Base-by-base conservation (phyloP, 2,113 vertebrate species). In the Conger conger region DNA sequence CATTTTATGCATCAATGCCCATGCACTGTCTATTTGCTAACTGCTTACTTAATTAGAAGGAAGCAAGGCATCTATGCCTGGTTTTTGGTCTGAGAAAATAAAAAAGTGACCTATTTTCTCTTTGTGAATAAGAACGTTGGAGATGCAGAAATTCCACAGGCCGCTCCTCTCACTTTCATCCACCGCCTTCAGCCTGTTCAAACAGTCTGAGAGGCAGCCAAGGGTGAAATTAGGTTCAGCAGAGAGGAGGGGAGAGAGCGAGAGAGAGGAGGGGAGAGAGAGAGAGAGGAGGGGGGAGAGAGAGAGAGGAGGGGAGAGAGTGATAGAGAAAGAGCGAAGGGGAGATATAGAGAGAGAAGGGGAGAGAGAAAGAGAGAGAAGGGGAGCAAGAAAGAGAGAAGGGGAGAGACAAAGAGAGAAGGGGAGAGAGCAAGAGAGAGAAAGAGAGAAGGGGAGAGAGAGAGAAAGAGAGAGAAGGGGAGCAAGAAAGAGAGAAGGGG, bases 171-270 rank as follows among this genome's bases (percentile, higher is more conserved):
- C 91, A 91, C 92, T 92, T 92, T 93, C 89, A 93, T 91, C 94
- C 92, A 91, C 90, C 91, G 95, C 93, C 90, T 90, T 93, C 94
- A 93, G 92, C 89, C 93, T 94, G 92, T 94, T 93, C 93, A 93
- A 93, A 95, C 93, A 95, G 94, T 94, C 94, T 95, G 91, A 91
- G 88, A 91, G 76, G 87, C 93, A 92, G 84, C 86, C 85, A 87
- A 94, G 93, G 91, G 91, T 95, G 94, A 95, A 96, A 96, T 93
- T 97, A 93, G 95, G 92, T 95, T 93, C 92, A 94, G 88, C 92
- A 92, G 91, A 92, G 90, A 87, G 87, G 93, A 82, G 79, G 88
- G 90, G 89, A 87, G 86, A 89, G 50, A 15, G 88, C 88, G 57
- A 89, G 86, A 88, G 88, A 88, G 85, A 4, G 9, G 27, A n/a